Conservation (phyloP, 2,797 vertebrate genomes). For the Menidia menidia region DNA sequence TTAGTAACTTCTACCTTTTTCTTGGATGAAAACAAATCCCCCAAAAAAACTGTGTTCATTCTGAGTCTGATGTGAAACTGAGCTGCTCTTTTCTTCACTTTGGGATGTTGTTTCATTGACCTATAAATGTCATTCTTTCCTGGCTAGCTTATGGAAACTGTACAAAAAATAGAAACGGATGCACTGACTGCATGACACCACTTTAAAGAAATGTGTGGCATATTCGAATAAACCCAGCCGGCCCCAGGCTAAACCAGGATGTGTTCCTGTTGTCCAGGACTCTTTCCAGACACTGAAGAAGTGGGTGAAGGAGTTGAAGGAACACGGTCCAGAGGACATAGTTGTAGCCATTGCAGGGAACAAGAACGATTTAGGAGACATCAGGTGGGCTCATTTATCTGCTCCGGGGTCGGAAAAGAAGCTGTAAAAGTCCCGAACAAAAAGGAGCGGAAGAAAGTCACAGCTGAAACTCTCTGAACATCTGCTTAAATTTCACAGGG, state of each 20-base stretch:
- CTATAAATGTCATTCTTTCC: slow-evolving; percentile 58
- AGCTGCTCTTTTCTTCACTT: slow-evolving; percentile 51
- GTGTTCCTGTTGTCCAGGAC: slow-evolving; percentile 83
- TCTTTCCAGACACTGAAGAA: slow-evolving; percentile 99
- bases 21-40: background rate
- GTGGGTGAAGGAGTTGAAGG: slow-evolving; percentile 98
- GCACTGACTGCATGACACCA: slow-evolving; percentile 30
- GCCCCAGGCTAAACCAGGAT: slow-evolving; percentile 11
- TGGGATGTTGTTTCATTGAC: slow-evolving; percentile 28
- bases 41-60: background rate
- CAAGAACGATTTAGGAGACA: slow-evolving; percentile 97
- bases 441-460: slow-evolving; percentile 14
- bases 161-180: slow-evolving; percentile 18
- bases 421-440: background rate
- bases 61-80: background rate
- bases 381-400: slow-evolving; percentile 83
- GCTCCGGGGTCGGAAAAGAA: background rate
- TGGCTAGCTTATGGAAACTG: slow-evolving; percentile 56
- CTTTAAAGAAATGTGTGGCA: slow-evolving; percentile 13
- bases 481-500: slow-evolving; percentile 77
- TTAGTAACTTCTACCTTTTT: slow-evolving; percentile 70
- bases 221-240: background rate
- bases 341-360: slow-evolving; percentile 98
- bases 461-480: background rate
- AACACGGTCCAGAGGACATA: slow-evolving; percentile 98